Evolutionary conservation across 2,797 vertebrate species (phyloP).

Genomic region (Petrocephalus schoutedeni): DNA sequence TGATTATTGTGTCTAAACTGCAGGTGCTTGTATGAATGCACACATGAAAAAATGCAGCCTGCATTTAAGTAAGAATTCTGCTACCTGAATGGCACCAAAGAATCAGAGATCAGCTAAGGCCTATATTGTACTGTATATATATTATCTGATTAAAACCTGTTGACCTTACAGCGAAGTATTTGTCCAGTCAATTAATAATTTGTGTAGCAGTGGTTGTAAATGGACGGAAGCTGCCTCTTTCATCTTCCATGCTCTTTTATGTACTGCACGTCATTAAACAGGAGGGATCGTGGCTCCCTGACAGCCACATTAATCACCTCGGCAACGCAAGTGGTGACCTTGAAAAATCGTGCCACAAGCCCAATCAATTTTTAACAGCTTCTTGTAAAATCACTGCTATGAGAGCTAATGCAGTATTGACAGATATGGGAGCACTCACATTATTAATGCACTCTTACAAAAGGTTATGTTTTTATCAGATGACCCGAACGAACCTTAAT

Average conservation of each 20-base stretch:
- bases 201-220: background rate
- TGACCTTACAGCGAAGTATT: background rate
- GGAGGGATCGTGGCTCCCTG: conserved; percentile 38
- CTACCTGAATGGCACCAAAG: background rate
- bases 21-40: background rate
- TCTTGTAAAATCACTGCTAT: conserved; percentile 38
- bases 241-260: background rate
- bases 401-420: conserved; percentile 36
- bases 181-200: background rate
- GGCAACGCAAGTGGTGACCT: conserved; percentile 50
- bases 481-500: background rate
- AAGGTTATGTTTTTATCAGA: conserved; percentile 48
- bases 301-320: conserved; percentile 39
- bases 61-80: background rate
- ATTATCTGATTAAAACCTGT: background rate
- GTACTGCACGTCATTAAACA: conserved; percentile 29
- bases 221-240: background rate
- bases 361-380: conserved; percentile 68
- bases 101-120: background rate
- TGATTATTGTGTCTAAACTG: background rate
- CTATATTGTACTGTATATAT: background rate
- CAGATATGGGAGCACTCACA: conserved; percentile 48
- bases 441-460: conserved; percentile 45
- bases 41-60: background rate
- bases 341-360: conserved; percentile 56